Evolutionary conservation across 2,888 invertebrate species (phyloP), one percentile per base, ranked within the genome.

Genomic region (Melinopterus prodromus): DNA sequence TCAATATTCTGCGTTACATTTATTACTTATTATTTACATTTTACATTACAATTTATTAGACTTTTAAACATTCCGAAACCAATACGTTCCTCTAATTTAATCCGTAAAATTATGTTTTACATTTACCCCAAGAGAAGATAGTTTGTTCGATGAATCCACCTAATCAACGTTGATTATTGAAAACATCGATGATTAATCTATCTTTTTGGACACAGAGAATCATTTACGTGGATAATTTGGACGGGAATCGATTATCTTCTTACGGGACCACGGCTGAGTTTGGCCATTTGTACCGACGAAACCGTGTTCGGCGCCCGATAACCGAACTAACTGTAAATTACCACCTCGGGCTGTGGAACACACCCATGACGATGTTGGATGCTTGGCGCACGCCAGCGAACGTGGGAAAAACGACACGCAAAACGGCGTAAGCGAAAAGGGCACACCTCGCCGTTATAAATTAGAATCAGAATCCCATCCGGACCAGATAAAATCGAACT

Each of bases 371-470:
- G 53, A 53, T 53, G 53, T 53, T 12, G 9, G 53, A 53, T 53
- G 53, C 9, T 7, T 53, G 0, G 53, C 53, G 53, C 53, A 12
- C 53, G 53, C 53, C 53, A 53, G 1, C 53, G 12, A 53, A 53
- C 53, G 53, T 53, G 53, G 53, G 53, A 53, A 53, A 53, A 2
- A 6, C 53, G 53, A 53, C 53, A 12, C 53, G 53, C n/a, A 53
- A 53, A 53, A 53, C 53, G 53, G 53, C 53, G 53, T 53, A 53
- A 53, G 53, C 53, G 53, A 53, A 53, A 53, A 53, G 53, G 53
- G 53, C 53, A 53, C 53, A 53, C 53, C 53, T 53, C 7, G 5
- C 53, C 53, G 53, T 53, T 53, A 53, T 53, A 53, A 53, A 53
- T 53, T 53, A 53, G 53, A 53, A 53, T 53, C 53, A 53, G 26